Base-by-base conservation (phyloP, 2,888 invertebrate genomes). In the Drosophila pegasa region DNA sequence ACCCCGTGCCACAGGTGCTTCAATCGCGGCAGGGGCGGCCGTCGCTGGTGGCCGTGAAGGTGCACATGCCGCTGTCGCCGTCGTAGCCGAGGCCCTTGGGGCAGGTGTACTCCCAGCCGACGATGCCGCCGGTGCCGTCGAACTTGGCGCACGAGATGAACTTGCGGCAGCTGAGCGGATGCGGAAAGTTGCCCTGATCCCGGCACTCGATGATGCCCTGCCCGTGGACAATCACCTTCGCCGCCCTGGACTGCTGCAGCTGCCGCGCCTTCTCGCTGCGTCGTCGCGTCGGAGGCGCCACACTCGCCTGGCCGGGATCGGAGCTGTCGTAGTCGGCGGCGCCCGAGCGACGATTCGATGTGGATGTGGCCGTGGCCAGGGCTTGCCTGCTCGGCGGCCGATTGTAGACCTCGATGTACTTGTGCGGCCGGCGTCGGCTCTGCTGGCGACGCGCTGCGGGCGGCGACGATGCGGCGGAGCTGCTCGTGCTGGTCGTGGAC, bases 171-270 rank as follows among this genome's bases (percentile, higher is more conserved):
- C 97, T 97, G 16, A 95, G 94, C 2, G 98, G 98, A 93, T 98
- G 98, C 0, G 97, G 96, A 93, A 97, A 98, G 91, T 96, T 97
- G 38, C 98, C 98, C 81, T 96, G 96, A 91, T 98, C 97, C 63
- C 97, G 92, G 90, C 98, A 98, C 79, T 96, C 95, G 78, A 98
- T 95, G 57, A 94, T 94, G 31, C 96, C 97, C 90, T 94, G 93
- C n/a, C 93, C 93, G 86, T 95, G 94, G 9, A 95, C 92, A 48
- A 94, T 91, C 27, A 95, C 93, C 89, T 93, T 93, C 12, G 5
- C 20, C 22, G 93, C 90, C 27, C 18, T 33, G 20, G 8, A n/a
- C 22, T 38, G 38, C 22, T 38, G 38, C n/a, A 40, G 12, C 35
- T 51, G 52, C 12, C 57, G 56, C 8, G 47, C 35, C 7, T 54